Conservation (phyloP, 2,113 vertebrate species). For the Jaculus jaculus region DNA sequence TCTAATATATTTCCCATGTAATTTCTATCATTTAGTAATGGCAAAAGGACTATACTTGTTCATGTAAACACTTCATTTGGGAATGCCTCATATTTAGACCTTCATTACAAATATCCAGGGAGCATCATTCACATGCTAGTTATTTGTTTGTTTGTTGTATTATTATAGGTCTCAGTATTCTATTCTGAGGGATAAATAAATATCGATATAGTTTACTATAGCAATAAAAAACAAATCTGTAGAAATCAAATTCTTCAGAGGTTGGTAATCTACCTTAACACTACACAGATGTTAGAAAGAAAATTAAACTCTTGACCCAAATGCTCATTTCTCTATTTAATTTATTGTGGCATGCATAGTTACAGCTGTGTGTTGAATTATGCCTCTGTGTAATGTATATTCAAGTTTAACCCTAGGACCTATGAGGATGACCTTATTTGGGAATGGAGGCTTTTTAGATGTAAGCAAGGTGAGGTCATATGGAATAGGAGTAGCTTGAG, state of each 20-base stretch:
- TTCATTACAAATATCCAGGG: background rate
- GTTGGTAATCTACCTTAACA: background rate
- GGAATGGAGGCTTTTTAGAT: background rate
- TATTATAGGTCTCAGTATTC: background rate
- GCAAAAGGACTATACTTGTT: background rate
- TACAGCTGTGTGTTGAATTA: background rate
- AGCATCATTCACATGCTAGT: background rate
- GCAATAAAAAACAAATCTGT: background rate
- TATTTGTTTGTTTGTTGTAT: background rate
- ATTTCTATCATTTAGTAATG: background rate
- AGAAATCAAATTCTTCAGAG: background rate
- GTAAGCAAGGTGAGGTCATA: background rate
- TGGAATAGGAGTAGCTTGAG: background rate
- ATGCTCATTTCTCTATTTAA: background rate
- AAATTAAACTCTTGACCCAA: background rate
- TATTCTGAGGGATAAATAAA: background rate
- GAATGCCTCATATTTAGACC: background rate
- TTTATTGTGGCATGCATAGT: background rate
- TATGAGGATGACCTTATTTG: background rate
- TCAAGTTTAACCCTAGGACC: background rate
- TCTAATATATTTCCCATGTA: background rate
- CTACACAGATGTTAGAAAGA: background rate
- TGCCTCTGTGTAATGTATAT: background rate
- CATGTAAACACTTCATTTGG: background rate
- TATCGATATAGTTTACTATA: background rate